Evolutionary conservation across 2,888 invertebrate species (phyloP).

Genomic region (Abrostola triplasia): DNA sequence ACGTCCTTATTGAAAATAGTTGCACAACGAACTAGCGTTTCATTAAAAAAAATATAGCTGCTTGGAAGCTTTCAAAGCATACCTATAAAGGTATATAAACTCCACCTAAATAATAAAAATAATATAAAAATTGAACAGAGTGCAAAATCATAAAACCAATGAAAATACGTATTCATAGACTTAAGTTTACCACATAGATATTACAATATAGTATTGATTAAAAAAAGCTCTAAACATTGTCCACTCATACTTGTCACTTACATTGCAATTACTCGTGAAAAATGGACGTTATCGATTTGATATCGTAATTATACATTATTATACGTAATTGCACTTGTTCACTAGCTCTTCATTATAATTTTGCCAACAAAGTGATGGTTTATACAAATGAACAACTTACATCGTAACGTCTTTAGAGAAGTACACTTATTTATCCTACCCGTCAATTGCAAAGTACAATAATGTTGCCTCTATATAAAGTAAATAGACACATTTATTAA

Average conservation of each 20-base stretch:
- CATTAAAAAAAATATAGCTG: conserved; percentile 5
- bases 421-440: conserved; percentile 26
- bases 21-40: conserved; percentile 21
- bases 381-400: conserved; percentile 56
- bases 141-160: conserved; percentile 23
- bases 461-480: conserved; percentile 7
- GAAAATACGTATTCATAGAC: conserved; percentile 41
- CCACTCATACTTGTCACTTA: conserved; percentile 61
- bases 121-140: conserved; percentile 9
- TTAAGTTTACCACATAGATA: conserved; percentile 29
- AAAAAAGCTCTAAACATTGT: conserved; percentile 44
- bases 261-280: conserved; percentile 74
- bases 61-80: conserved; percentile 2
- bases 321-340: conserved; percentile 85
- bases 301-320: conserved; percentile 73
- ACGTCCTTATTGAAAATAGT: conserved; percentile 22
- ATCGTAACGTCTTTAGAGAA: conserved; percentile 31
- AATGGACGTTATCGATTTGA: conserved; percentile 79
- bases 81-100: not conserved
- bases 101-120: conserved; percentile 5
- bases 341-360: conserved; percentile 66
- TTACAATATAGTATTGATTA: conserved; percentile 30
- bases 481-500: conserved; percentile 2
- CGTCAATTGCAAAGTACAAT: conserved; percentile 30
- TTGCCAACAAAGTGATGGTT: conserved; percentile 65